Conservation (phyloP, 2,888 invertebrate species). For the Lasioglossum pauxillum region DNA sequence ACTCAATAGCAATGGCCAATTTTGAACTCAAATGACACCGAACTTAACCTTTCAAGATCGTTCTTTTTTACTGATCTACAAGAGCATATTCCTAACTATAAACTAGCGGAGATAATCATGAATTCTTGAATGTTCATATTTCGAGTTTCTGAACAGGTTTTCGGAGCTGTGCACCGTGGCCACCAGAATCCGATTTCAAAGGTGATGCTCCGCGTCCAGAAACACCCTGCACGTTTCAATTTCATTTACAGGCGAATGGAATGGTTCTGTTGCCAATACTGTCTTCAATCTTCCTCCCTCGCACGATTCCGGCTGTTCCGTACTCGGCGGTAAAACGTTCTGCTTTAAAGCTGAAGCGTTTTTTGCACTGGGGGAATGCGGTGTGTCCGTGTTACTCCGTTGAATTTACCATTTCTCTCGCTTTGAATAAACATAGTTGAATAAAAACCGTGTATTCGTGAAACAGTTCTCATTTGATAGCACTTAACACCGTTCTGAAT, state of each 20-base stretch:
- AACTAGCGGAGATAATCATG: too few species aligned
- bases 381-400: not conserved
- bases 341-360: slow-evolving; percentile 26
- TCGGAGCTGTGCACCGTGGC: not conserved
- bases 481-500: too few species aligned
- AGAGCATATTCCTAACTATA: too few species aligned
- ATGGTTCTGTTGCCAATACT: slow-evolving; percentile 43
- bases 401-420: not conserved
- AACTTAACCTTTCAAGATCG: too few species aligned
- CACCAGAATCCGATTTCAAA: not conserved
- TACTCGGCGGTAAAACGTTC: slow-evolving; percentile 26
- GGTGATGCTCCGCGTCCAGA: not conserved
- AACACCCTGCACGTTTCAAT: not conserved
- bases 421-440: not conserved
- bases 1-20: too few species aligned
- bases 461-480: not conserved
- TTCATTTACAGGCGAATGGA: slow-evolving; percentile 30
- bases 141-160: too few species aligned
- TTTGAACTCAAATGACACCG: too few species aligned
- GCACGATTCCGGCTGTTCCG: not conserved
- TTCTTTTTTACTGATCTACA: too few species aligned
- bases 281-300: not conserved
- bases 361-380: not conserved
- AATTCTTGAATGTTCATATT: too few species aligned
- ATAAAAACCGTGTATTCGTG: not conserved